Evolutionary conservation across 2,888 invertebrate genomes (phyloP).

Genomic region (Catocala nupta): DNA sequence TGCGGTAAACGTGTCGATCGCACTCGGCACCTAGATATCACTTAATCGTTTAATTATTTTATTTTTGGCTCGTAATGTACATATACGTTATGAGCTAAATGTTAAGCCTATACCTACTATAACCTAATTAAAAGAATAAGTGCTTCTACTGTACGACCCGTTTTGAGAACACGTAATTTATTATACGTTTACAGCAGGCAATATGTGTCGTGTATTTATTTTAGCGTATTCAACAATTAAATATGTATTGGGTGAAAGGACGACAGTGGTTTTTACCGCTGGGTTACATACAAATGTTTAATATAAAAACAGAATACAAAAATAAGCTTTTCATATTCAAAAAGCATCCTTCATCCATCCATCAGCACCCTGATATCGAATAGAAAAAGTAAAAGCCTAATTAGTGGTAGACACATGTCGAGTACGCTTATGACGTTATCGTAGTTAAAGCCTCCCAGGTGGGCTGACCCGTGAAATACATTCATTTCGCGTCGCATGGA

Average conservation of each 20-base stretch:
- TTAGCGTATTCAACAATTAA: background rate
- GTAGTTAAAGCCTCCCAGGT: conserved; percentile 13
- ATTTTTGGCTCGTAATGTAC: too few species aligned
- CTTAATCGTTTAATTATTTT: too few species aligned
- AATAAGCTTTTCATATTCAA: conserved; percentile 9
- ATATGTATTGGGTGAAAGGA: conserved; percentile 4
- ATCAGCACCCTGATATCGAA: conserved; percentile 3
- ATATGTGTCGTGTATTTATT: background rate
- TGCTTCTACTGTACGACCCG: too few species aligned
- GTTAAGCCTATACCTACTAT: too few species aligned
- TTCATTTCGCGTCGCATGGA: too few species aligned
- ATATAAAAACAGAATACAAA: conserved; percentile 14
- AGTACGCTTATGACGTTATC: conserved; percentile 29
- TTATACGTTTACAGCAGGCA: background rate
- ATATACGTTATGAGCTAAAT: too few species aligned
- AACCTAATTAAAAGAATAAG: too few species aligned
- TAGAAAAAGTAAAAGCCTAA: conserved; percentile 27
- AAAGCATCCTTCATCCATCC: conserved; percentile 12
- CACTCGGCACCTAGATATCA: too few species aligned
- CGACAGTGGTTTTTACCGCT: conserved; percentile 1
- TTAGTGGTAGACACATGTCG: conserved; percentile 26
- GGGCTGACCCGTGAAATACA: too few species aligned
- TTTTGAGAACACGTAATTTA: too few species aligned
- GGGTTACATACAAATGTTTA: conserved; percentile 17
- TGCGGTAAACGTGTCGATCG: too few species aligned